A percentile compares a stretch with the other conserved stretches of the same genome.
These are phyloP conservation scores for Hemibagrus wyckioides DNA, from an alignment of 2,113 vertebrate genomes.

Conservation along the genomic window DNA sequence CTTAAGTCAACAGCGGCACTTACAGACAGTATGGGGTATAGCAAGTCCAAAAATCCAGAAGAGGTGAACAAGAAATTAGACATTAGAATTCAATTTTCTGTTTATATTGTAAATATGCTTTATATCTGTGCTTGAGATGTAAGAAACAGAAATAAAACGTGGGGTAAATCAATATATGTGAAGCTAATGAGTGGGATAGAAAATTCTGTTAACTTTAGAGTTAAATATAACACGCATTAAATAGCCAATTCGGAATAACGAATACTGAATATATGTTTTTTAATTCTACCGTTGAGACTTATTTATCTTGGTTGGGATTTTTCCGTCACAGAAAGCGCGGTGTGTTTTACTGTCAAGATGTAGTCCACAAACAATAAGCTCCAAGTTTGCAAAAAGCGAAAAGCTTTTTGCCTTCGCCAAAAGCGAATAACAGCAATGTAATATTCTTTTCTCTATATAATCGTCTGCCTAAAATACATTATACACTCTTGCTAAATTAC, in stretches of 20 bases:
- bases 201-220: not conserved
- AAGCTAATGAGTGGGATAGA: not conserved
- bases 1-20: constrained; percentile 5
- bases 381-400: too few relatives aligned
- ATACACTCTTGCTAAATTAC: not conserved
- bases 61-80: not conserved
- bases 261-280: not conserved
- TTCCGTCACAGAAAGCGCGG: too few relatives aligned
- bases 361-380: too few relatives aligned
- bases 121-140: not conserved
- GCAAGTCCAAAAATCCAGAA: not conserved
- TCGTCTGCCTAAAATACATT: not conserved
- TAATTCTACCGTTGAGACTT: too few relatives aligned
- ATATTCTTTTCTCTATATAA: constrained; percentile 50
- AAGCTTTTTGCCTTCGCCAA: constrained; percentile 44
- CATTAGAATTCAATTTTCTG: not conserved
- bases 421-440: constrained; percentile 31
- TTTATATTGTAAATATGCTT: not conserved
- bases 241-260: not conserved
- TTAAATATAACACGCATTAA: not conserved
- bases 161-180: not conserved
- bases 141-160: not conserved
- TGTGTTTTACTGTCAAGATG: too few relatives aligned
- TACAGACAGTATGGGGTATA: not conserved
- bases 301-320: too few relatives aligned